Conservation (phyloP, 2,113 vertebrate genomes). For the Gobio gobio region DNA sequence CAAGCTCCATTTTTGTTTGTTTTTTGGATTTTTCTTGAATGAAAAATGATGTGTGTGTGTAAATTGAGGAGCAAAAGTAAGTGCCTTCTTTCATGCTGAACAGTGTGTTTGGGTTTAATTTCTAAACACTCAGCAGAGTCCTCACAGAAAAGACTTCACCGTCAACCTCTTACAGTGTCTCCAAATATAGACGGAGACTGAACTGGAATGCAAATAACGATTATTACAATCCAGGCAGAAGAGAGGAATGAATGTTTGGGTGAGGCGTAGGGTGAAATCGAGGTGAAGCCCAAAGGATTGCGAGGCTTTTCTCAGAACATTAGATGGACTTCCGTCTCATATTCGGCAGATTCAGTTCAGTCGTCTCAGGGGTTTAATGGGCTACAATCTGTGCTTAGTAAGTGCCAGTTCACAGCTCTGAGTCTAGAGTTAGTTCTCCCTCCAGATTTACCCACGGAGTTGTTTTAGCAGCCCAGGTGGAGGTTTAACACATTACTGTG, state of each 20-base stretch:
- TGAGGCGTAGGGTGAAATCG: background rate
- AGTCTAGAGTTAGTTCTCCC: slow-evolving; percentile 36
- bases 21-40: background rate
- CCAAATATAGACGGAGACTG: slow-evolving; percentile 15
- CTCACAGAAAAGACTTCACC: slow-evolving; percentile 33
- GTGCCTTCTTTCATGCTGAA: background rate
- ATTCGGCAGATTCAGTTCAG: background rate
- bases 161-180: background rate
- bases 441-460: slow-evolving; percentile 48
- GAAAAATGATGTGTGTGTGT: background rate
- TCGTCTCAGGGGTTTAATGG: background rate
- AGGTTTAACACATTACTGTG: slow-evolving; percentile 57
- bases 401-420: slow-evolving; percentile 15
- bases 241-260: slow-evolving; percentile 34
- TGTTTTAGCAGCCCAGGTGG: slow-evolving; percentile 53
- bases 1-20: too few species aligned
- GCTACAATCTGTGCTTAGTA: slow-evolving; percentile 9
- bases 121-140: slow-evolving; percentile 40
- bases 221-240: slow-evolving; percentile 28
- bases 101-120: slow-evolving; percentile 32
- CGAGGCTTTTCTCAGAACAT: slow-evolving; percentile 2
- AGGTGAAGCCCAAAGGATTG: slow-evolving; percentile 21
- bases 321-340: slow-evolving; percentile 11
- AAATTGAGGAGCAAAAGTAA: background rate
- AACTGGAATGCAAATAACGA: slow-evolving; percentile 29